These are phyloP conservation scores for Drosophila rellima DNA, from an alignment of 2,888 invertebrate genomes.

Conservation along the genomic window DNA sequence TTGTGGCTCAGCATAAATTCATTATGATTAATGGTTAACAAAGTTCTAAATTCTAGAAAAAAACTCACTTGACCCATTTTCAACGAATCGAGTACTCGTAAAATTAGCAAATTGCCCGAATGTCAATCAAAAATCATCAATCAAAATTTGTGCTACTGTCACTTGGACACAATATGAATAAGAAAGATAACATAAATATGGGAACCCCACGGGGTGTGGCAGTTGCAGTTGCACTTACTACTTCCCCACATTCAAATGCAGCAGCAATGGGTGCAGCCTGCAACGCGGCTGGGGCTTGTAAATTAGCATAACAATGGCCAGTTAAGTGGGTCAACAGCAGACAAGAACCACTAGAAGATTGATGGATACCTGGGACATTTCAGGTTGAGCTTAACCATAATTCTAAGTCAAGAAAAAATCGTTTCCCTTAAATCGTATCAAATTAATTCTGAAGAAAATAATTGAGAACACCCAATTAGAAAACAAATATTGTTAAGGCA, in stretches of 20 bases:
- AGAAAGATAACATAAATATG: constrained; percentile 32
- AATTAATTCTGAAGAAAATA: no score
- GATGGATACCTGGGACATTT: not conserved
- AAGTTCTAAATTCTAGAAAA: constrained; percentile 23
- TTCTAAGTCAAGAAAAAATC: not conserved
- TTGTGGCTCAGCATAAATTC: constrained; percentile 46
- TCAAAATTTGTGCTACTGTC: constrained; percentile 80
- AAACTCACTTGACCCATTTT: constrained; percentile 60
- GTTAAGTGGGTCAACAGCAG: constrained; percentile 67
- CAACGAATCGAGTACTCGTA: constrained; percentile 38
- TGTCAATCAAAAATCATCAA: constrained; percentile 79
- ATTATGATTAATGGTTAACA: constrained; percentile 73
- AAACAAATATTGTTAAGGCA: no score
- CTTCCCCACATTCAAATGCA: constrained; percentile 16
- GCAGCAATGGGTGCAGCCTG: constrained; percentile 60
- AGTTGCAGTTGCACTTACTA: constrained; percentile 10
- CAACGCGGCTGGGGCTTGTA: constrained; percentile 60
- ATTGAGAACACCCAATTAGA: no score
- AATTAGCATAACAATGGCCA: constrained; percentile 74
- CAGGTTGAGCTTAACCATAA: not conserved
- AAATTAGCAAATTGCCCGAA: constrained; percentile 80
- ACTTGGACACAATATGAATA: constrained; percentile 62
- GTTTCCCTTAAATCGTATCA: not conserved
- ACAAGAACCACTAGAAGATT: constrained; percentile 1
- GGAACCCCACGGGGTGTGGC: constrained; percentile 46